Conservation (phyloP, 2,888 invertebrate species). For the Andrena fulva region DNA sequence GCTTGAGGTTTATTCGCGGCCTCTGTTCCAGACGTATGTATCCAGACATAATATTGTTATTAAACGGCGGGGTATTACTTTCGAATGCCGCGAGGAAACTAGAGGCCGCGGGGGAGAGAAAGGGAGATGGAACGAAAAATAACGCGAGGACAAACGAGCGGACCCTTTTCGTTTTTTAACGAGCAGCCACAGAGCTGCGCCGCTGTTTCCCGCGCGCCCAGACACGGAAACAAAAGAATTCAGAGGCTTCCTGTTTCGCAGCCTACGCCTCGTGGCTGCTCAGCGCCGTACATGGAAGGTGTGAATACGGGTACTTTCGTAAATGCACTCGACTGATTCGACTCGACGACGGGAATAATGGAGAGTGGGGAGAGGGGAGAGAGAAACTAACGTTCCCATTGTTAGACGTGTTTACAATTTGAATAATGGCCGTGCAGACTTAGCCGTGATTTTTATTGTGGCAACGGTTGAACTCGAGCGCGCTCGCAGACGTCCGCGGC, state of each 20-base stretch:
- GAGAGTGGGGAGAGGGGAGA: not conserved
- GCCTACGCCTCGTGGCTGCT: constrained; percentile 32
- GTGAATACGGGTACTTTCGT: constrained; percentile 69
- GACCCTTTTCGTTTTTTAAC: constrained; percentile 57
- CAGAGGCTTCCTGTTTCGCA: constrained; percentile 56
- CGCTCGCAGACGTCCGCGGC: constrained; percentile 9
- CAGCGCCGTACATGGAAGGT: constrained; percentile 53
- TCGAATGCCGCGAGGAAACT: constrained; percentile 44
- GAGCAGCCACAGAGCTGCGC: constrained; percentile 40
- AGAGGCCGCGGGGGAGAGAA: constrained; percentile 2
- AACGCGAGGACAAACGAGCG: constrained; percentile 54
- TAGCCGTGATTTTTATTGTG: constrained; percentile 30
- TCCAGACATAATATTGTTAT: constrained; percentile 64
- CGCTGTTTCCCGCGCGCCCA: constrained; percentile 23
- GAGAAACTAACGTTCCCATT: constrained; percentile 43
- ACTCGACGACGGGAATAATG: constrained; percentile 26
- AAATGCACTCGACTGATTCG: constrained; percentile 59
- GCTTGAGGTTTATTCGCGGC: constrained; percentile 4
- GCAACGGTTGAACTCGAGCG: constrained; percentile 12
- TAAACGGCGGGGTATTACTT: constrained; percentile 56
- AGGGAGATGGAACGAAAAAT: constrained; percentile 51
- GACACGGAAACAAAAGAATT: constrained; percentile 61
- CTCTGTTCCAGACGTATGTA: constrained; percentile 20
- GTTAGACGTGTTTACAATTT: constrained; percentile 45
- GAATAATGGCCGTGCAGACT: constrained; percentile 30